A percentile compares a stretch with the other conserved stretches of the same genome.
Evolutionary conservation across 2,797 vertebrate genomes (phyloP).

Genomic region (Scleropages formosus): DNA sequence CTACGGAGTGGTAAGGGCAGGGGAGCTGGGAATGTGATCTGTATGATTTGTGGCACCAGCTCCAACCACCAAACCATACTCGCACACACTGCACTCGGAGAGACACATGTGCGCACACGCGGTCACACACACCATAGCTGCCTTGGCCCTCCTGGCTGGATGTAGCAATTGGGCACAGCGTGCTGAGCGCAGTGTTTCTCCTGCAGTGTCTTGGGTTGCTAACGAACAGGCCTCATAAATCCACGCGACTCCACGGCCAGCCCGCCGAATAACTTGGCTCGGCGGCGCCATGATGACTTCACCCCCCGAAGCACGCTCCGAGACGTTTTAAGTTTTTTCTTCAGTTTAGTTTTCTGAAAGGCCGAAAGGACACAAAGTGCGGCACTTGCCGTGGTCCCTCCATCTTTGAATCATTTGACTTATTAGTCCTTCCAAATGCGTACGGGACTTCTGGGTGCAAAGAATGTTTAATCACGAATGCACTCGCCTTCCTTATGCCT

Average conservation of each 20-base stretch:
- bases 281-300: slow-evolving; percentile 58
- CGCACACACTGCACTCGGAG: neutral
- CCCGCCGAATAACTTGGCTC: slow-evolving; percentile 55
- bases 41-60: neutral
- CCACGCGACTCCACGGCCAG: slow-evolving; percentile 59
- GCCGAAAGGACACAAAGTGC: slow-evolving; percentile 4
- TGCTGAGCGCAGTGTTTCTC: slow-evolving; percentile 61
- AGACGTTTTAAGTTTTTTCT: slow-evolving; percentile 39
- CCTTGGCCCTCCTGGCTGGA: slow-evolving; percentile 41
- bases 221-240: slow-evolving; percentile 68
- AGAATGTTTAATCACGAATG: neutral
- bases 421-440: neutral
- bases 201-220: slow-evolving; percentile 66
- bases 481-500: too few species aligned
- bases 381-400: neutral
- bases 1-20: slow-evolving; percentile 19
- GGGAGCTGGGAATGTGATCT: neutral
- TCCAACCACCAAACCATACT: neutral
- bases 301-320: slow-evolving; percentile 39
- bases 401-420: neutral
- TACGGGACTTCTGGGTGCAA: neutral
- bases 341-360: slow-evolving; percentile 27
- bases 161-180: slow-evolving; percentile 67
- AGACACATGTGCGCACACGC: slow-evolving; percentile 5
- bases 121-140: slow-evolving; percentile 5